Evolutionary conservation across 2,113 vertebrate species (phyloP), one percentile per base, ranked within the genome.

Genomic region (Oophaga pumilio): DNA sequence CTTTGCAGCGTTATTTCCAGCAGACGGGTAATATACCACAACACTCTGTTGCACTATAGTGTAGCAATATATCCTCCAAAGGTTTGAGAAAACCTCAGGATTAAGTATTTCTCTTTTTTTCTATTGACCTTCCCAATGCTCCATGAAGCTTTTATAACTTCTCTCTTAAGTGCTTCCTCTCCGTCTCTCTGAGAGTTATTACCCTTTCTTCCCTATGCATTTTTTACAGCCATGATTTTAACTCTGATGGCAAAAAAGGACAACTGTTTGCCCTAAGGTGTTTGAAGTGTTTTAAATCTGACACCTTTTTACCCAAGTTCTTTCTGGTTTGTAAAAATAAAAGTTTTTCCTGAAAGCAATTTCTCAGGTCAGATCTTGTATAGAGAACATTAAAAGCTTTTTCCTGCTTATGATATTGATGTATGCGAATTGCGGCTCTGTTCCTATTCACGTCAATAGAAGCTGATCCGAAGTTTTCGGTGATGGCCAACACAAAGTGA

Each of bases 131-230:
- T 53, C 26, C 15, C 52, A n/a, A 24, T 57, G 22, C 52, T 71
- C 50, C 10, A 12, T 49, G 20, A 85, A 60, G 83, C 56, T 60
- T 85, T 85, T 85, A 76, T 60, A 57, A 85, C 83, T 76, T 74
- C n/a, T 57, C 53, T 59, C 15, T 52, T 76, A 76, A 85, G 82
- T 62, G 69, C 69, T 85, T 76, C 11, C 52, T 57, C 12, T 28
- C 20, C 57, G 50, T 33, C 66, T 73, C 68, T 11, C 26, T 9
- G 8, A 82, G 33, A 66, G 68, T 57, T 24, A 57, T 59, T 84
- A 28, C 56, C 57, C 26, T 71, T 53, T 56, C 69, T 28, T 85
- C 26, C 18, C 83, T 85, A 59, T 59, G 82, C 26, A 73, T 74
- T 77, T 85, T 76, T 85, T 77, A 85, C 71, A 76, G 18, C 84